Evolutionary conservation across 2,113 vertebrate species (phyloP), one percentile per base, ranked within the genome.

Genomic region (Hippocampus mohnikei): DNA sequence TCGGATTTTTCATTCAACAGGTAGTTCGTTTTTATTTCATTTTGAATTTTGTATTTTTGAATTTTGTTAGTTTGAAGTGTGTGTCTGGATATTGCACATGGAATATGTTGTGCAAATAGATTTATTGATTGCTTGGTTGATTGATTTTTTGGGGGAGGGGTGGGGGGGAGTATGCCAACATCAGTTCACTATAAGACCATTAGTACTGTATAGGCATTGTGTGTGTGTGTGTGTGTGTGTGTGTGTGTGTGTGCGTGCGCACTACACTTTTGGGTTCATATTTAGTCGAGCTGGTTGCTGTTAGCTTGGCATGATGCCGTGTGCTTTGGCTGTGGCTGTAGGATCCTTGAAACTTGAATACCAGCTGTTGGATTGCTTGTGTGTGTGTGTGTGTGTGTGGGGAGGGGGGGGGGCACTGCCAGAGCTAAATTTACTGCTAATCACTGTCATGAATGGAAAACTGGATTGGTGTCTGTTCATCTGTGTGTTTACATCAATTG

Each of bases 381-480:
- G 84, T 59, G 27, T 79, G 69, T 81, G 69, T 76, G 79, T 70
- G 29, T n/a, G n/a, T n/a, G n/a, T n/a, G n/a, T n/a, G n/a, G n/a
- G n/a, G n/a, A 2, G 29, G 29, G 29, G 29, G 29, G 29, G 29
- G 52, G 66, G 21, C 46, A 64, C 69, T 72, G 80, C 58, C 70
- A 60, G 70, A 69, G 87, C 88, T 91, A 92, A 89, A 89, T 91
- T 85, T 90, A 91, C 63, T 72, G 20, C 82, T 80, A 78, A 82
- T 85, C 76, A 59, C 72, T 66, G 65, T 80, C 75, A 76, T 81
- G 74, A 81, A 84, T 85, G 85, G 84, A 84, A 85, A 85, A 81
- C 42, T 29, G 66, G 73, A 40, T 68, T 70, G 70, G 81, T 70
- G 72, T 79, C 58, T 75, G 66, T 70, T 66, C 64, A 40, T 78